A percentile compares a stretch with the other conserved stretches of the same genome.
These are phyloP conservation scores for Drosophila falleni DNA, from an alignment of 2,888 invertebrate species.

Conservation along the genomic window DNA sequence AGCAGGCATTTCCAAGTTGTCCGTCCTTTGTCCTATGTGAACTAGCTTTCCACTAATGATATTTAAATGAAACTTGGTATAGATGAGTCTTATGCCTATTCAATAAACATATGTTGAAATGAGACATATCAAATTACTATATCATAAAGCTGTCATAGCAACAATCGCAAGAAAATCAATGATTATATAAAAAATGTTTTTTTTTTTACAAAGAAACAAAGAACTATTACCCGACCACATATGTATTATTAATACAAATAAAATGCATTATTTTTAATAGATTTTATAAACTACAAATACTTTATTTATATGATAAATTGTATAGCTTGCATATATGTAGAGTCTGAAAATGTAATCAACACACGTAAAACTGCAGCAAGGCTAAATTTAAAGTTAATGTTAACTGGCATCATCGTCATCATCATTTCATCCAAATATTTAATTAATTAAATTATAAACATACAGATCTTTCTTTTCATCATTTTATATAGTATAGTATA, in stretches of 20 bases:
- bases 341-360: constrained; percentile 32
- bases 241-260: neutral
- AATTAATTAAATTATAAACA: constrained; percentile 32
- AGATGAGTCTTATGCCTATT: too few species aligned
- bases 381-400: constrained; percentile 42
- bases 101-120: neutral
- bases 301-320: constrained; percentile 73
- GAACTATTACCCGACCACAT: neutral
- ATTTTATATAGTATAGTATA: constrained; percentile 26
- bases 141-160: too few species aligned
- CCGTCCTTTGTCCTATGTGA: neutral
- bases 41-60: neutral
- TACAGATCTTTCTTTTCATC: constrained; percentile 5
- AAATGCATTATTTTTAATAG: constrained; percentile 13
- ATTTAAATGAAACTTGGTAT: neutral
- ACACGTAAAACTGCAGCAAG: constrained; percentile 41
- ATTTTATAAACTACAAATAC: constrained; percentile 72
- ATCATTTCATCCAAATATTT: constrained; percentile 18
- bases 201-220: neutral
- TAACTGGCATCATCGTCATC: constrained; percentile 39
- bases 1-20: too few species aligned
- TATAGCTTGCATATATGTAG: constrained; percentile 54
- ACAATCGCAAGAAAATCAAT: too few species aligned
- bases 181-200: neutral
- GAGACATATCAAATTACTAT: too few species aligned